Base-by-base conservation (phyloP, 2,113 vertebrate species). In the Malurus melanocephalus region DNA sequence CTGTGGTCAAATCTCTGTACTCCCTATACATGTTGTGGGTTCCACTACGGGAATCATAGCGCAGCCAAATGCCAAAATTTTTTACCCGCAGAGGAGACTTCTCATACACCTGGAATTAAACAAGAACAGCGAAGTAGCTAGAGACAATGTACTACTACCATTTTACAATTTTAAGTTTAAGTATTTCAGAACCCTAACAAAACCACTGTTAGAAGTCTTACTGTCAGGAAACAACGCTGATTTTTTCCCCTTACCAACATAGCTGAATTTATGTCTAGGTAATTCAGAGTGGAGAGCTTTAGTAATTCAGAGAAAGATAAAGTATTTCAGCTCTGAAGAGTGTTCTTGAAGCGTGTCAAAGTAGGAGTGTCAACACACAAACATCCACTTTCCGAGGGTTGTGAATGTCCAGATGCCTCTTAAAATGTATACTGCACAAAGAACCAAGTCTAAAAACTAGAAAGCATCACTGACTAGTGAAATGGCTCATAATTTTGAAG, bases 21-120 rank as follows among this genome's bases (percentile, higher is more conserved):
- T 99, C 99, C 55, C 99, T 97, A 98, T 99, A 99, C 99, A 99
- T 99, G 96, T 99, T 99, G 97, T 99, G 99, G 53, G 99, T 99
- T 56, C 99, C 99, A 2, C 99, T 99, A 23, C 99, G 98, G 46
- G 99, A 99, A 96, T 99, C 99, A 2, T 99, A 99, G 71, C 99
- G 99, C 95, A 99, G 96, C 99, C 99, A 99, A 96, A 99, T 99
- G 9, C 99, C 99, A 5, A 99, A 99, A 93, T 99, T 99, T 95
- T 99, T 99, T 93, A 99, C 99, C 48, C 98, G 98, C 94, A 98
- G 97, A 0, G 99, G 99, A 5, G 98, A 97, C 82, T 99, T 99
- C 97, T 99, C 99, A 33, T 98, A 98, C 48, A 99, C 99, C 99
- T 99, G 94, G 8, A 81, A 89, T 89, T 67, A 85, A 6, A 94